A percentile compares a stretch with the other conserved stretches of the same genome.
Conservation (phyloP, 2,888 invertebrate genomes). For the Argynnis bischoffii region DNA sequence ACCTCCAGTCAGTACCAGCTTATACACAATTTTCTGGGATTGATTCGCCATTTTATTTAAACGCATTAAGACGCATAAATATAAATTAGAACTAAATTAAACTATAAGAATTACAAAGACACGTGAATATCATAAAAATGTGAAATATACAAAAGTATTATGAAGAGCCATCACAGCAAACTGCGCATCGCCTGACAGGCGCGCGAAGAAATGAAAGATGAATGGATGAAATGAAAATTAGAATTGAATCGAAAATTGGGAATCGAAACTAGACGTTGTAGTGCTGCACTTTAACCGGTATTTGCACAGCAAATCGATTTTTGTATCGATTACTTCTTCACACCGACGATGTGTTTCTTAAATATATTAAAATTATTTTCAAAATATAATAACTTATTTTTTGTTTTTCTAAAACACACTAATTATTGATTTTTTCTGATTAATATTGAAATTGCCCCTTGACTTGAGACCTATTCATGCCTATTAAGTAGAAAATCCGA, state of each 20-base stretch:
- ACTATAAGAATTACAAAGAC: slow-evolving; percentile 65
- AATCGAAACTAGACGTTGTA: slow-evolving; percentile 13
- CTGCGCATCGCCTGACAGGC: slow-evolving; percentile 77
- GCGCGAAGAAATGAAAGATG: slow-evolving; percentile 71
- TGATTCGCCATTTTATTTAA: slow-evolving; percentile 75
- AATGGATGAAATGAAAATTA: slow-evolving; percentile 42
- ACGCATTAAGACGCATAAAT: slow-evolving; percentile 56
- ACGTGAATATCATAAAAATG: slow-evolving; percentile 80
- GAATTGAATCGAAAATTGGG: slow-evolving; percentile 26
- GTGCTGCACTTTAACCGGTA: too few relatives aligned
- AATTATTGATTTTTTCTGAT: too few relatives aligned
- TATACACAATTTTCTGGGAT: slow-evolving; percentile 88
- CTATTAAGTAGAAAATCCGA: too few relatives aligned
- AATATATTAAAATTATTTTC: too few relatives aligned
- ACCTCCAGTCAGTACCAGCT: slow-evolving; percentile 95
- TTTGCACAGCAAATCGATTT: too few relatives aligned
- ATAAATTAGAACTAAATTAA: slow-evolving; percentile 70
- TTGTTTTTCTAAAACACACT: too few relatives aligned
- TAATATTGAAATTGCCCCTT: too few relatives aligned
- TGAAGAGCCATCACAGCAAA: slow-evolving; percentile 74
- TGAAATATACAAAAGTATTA: slow-evolving; percentile 74
- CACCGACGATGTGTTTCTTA: too few relatives aligned
- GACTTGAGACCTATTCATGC: too few relatives aligned
- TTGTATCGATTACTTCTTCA: too few relatives aligned
- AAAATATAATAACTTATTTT: too few relatives aligned